Conservation (phyloP, 2,888 invertebrate species). For the Pecten maximus region DNA sequence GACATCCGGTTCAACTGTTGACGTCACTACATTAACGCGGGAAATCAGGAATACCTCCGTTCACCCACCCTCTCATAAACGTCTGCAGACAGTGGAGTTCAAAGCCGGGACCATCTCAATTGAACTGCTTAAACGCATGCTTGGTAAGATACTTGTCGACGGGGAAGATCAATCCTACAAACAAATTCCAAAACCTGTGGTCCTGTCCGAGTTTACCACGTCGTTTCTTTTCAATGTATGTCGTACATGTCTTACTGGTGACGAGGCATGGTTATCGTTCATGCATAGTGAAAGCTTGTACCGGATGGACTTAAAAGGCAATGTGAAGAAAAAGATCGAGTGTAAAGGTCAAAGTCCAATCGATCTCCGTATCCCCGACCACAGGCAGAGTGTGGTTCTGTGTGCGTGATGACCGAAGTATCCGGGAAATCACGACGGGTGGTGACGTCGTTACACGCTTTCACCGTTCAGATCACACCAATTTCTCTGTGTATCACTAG, state of each 20-base stretch:
- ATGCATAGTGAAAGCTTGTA: background rate
- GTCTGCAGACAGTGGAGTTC: background rate
- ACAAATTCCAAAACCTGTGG: background rate
- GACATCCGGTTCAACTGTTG: constrained; percentile 9
- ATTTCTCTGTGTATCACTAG: background rate
- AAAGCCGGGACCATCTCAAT: background rate
- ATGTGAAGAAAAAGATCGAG: background rate
- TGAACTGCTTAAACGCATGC: background rate
- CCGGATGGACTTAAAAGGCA: background rate
- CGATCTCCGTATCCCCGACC: background rate
- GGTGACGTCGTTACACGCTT: background rate
- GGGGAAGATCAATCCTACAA: background rate
- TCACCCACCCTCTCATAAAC: background rate
- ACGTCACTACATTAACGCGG: constrained; percentile 14
- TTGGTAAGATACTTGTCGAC: background rate
- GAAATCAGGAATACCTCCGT: background rate
- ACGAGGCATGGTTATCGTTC: background rate
- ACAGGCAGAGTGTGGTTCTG: background rate
- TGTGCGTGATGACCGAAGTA: background rate
- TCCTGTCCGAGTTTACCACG: background rate
- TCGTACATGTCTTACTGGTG: background rate
- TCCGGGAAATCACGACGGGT: constrained; percentile 21
- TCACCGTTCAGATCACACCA: background rate
- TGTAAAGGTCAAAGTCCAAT: background rate
- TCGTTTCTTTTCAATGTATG: background rate